Evolutionary conservation across 2,113 vertebrate species (phyloP), one percentile per base, ranked within the genome.

Genomic region (Callionymus lyra): DNA sequence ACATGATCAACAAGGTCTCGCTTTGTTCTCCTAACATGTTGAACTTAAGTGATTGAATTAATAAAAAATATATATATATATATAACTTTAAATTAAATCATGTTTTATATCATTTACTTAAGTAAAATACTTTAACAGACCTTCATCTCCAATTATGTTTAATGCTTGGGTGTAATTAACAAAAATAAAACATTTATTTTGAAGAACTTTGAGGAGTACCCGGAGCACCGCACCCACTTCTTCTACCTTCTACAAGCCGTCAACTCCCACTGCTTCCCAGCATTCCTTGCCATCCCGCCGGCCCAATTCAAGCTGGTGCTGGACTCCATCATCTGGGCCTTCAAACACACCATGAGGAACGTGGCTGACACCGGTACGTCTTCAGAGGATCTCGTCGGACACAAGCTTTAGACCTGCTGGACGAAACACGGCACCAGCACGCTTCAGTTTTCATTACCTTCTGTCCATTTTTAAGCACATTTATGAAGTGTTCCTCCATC

Each of bases 241-340:
- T 99, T 99, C 83, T 90, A 97, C 77, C 81, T 99, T 18, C 87
- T 98, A 16, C 95, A 99, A 77, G 95, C 95, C 40, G 95, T 98
- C 57, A 99, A 99, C 87, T 97, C 94, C 34, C 93, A 98, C 63
- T 99, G 95, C 77, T 99, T 99, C 81, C 92, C 95, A 38, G 95
- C 95, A 12, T 99, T 98, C 85, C 83, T 99, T 63, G 91, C 93
- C 63, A 99, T 98, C 81, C 95, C 95, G 41, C 94, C 95, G 2
- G 91, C 95, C 63, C 95, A 99, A 72, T 99, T 99, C 70, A 99
- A 98, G 57, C 87, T 99, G 68, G 95, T 99, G 75, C 84, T 98
- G 80, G 95, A 99, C 84, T 99, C 95, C 56, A 97, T 99, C 79
- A 99, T 99, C 84, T 99, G 95, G 95, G 94, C 95, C 81, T 99